phyloP scores from a whole-genome alignment of 2,888 invertebrate genomes.

The Agrochola circellaris region DNA sequence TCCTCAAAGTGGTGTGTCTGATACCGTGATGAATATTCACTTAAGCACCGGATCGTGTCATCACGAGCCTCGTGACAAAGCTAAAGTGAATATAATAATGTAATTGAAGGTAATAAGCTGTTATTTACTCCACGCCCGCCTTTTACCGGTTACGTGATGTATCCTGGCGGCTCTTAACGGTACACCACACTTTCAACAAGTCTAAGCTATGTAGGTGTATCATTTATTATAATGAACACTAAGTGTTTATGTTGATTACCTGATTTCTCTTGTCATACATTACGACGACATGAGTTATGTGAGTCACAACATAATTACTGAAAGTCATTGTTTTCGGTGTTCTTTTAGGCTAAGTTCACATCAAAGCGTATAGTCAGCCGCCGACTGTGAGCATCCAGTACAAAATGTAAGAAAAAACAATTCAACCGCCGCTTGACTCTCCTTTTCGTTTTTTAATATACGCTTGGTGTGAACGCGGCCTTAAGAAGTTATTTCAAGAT shows the following conservation, averaged over 20 bases:
- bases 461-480: background rate
- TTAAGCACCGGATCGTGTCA: constrained; percentile 78
- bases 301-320: background rate
- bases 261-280: constrained; percentile 33
- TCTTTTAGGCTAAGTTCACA: background rate
- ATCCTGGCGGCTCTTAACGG: constrained; percentile 63
- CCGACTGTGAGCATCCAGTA: background rate
- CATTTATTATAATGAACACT: constrained; percentile 59
- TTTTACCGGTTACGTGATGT: constrained; percentile 77
- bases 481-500: background rate
- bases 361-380: background rate
- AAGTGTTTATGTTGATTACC: constrained; percentile 50
- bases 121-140: constrained; percentile 77
- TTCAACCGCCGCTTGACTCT: background rate
- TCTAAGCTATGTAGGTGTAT: constrained; percentile 56
- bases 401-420: background rate
- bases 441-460: background rate
- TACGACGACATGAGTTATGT: constrained; percentile 8
- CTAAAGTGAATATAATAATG: constrained; percentile 86
- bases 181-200: constrained; percentile 65
- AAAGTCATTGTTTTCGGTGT: background rate
- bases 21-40: constrained; percentile 70
- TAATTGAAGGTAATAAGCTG: constrained; percentile 80
- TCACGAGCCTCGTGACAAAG: constrained; percentile 79
- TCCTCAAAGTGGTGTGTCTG: constrained; percentile 54